Conservation (phyloP, 2,888 invertebrate genomes). For the Napeogenes sylphis region DNA sequence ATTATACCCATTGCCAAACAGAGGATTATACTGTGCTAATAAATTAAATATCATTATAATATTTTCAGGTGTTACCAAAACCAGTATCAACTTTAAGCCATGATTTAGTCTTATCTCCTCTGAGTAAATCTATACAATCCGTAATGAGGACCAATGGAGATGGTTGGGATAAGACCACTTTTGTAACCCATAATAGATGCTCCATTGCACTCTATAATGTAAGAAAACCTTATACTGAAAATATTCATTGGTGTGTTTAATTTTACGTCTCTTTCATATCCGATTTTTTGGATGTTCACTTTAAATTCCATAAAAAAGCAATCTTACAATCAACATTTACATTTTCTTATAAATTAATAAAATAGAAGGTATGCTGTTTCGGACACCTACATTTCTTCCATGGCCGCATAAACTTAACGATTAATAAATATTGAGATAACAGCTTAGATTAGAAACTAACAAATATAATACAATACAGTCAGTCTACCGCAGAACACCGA, state of each 20-base stretch:
- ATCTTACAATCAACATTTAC: too few species aligned
- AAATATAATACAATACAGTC: constrained; percentile 48
- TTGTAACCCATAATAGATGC: constrained; percentile 53
- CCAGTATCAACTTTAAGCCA: constrained; percentile 76
- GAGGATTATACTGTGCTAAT: background rate
- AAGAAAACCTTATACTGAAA: constrained; percentile 33
- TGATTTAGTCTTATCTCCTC: constrained; percentile 51
- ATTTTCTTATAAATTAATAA: too few species aligned
- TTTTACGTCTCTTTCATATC: background rate
- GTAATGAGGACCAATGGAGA: constrained; percentile 37
- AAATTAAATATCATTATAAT: background rate
- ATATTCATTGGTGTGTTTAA: background rate
- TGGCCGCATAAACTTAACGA: too few species aligned
- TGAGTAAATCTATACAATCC: constrained; percentile 40
- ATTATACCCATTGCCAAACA: background rate
- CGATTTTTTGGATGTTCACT: too few species aligned
- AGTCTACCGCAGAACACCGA: constrained; percentile 56
- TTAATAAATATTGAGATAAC: too few species aligned
- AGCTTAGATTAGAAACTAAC: too few species aligned
- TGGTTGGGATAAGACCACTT: constrained; percentile 40
- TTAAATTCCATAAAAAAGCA: too few species aligned
- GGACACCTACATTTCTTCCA: too few species aligned
- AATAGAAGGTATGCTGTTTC: too few species aligned
- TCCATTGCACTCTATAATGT: constrained; percentile 55
- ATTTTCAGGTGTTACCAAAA: constrained; percentile 79